Evolutionary conservation across 2,113 vertebrate species (phyloP).

Genomic region (Halichoeres trimaculatus): DNA sequence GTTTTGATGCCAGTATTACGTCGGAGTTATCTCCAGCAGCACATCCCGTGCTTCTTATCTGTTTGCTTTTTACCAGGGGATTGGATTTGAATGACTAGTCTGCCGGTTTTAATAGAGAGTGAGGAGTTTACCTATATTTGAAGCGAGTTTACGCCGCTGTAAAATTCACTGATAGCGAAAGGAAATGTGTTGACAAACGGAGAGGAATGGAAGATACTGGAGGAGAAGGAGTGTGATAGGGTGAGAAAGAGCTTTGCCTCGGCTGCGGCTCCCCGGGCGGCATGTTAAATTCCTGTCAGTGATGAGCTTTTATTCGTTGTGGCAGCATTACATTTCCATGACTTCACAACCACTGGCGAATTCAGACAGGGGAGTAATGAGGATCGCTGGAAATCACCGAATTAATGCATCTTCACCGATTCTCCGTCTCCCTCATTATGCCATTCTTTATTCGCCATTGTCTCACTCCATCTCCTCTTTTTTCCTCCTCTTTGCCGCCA

Average conservation of each 20-base stretch:
- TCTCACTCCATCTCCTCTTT: constrained; percentile 36
- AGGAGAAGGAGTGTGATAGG: constrained; percentile 4
- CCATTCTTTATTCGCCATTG: constrained; percentile 61
- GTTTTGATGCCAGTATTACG: constrained; percentile 54
- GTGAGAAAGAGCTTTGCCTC: constrained; percentile 45
- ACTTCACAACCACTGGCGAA: constrained; percentile 69
- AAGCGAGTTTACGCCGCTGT: constrained; percentile 10
- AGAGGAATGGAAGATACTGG: constrained; percentile 16
- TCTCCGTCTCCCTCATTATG: constrained; percentile 50
- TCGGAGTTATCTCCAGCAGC: constrained; percentile 55
- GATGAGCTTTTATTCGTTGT: constrained; percentile 70
- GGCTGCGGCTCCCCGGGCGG: constrained; percentile 33
- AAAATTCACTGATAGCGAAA: constrained; percentile 22
- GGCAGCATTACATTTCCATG: constrained; percentile 74
- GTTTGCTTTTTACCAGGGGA: constrained; percentile 25
- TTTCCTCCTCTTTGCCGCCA: constrained; percentile 20
- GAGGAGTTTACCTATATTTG: constrained; percentile 46
- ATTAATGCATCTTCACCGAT: constrained; percentile 58
- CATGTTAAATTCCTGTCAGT: constrained; percentile 60
- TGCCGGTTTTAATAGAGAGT: constrained; percentile 32
- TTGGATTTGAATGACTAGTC: constrained; percentile 36
- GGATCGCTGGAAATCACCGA: constrained; percentile 61
- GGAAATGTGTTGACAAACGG: constrained; percentile 28
- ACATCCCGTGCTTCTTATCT: constrained; percentile 29
- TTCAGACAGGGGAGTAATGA: constrained; percentile 67